Base-by-base conservation (phyloP, 2,113 vertebrate species). In the Monopterus albus region DNA sequence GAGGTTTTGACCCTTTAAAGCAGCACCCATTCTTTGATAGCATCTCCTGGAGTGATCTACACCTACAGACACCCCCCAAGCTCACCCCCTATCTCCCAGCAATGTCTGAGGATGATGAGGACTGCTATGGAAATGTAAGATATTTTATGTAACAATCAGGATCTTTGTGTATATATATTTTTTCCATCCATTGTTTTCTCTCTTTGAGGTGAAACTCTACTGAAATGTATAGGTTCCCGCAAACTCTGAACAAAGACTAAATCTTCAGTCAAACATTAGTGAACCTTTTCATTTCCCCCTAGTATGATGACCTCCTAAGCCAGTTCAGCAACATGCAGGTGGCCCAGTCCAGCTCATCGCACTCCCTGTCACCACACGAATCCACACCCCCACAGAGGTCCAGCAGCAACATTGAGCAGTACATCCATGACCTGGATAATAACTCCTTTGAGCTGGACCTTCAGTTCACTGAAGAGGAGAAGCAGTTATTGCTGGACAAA, bases 261-360 rank as follows among this genome's bases (percentile, higher is more conserved):
- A 64, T 31, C 17, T 31, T 13, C 5, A 35, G 20, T 28, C 5
- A 55, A 60, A 28, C 5, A 40, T 17, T n/a, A n/a, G n/a, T n/a
- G n/a, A n/a, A 10, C 1, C 3, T 31, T 67, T 72, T 72, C 3
- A 6, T 69, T 31, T 67, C 11, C 33, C 17, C 17, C 25, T 72
- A 99, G 98, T 99, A 99, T 5, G 98, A 99, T 85, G 98, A 98
- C 89, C 98, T 99, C 76, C 93, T 99, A 90, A 99, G 98, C 92
- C 97, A 98, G 88, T 99, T 99, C 85, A 98, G 97, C 91, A 96
- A 95, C 85, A 97, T 99, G 96, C 97, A 99, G 89, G 96, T 99
- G 88, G 95, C 95, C 25, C 93, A 94, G 14, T 96, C 96, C 2
- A 94, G 94, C 69, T 95, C 96, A 6, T 94, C 94, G 26, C 95